Evolutionary conservation across 2,888 invertebrate species (phyloP).

Genomic region (Priocnemis perturbator): DNA sequence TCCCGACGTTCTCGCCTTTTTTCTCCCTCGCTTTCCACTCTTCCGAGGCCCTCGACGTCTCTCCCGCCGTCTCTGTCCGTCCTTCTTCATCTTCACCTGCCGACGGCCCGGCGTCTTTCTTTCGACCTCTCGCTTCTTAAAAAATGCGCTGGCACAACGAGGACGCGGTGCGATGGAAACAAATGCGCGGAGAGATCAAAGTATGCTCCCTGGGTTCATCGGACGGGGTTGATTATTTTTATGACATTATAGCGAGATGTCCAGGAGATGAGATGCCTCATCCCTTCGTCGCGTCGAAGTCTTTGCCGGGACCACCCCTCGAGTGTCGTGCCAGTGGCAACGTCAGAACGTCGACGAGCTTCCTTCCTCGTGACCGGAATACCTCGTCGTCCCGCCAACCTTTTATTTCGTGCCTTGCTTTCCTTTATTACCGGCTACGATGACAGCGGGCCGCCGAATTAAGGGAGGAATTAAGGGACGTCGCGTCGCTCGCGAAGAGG

Average conservation of each 20-base stretch:
- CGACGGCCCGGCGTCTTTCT: neutral
- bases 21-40: slow-evolving; percentile 12
- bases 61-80: slow-evolving; percentile 7
- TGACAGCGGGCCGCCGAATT: slow-evolving; percentile 47
- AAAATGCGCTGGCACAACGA: slow-evolving; percentile 40
- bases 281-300: slow-evolving; percentile 9
- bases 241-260: slow-evolving; percentile 71
- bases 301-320: slow-evolving; percentile 49
- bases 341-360: slow-evolving; percentile 43
- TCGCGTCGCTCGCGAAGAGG: slow-evolving; percentile 29
- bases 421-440: slow-evolving; percentile 48
- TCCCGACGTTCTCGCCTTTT: slow-evolving; percentile 31
- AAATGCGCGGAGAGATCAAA: slow-evolving; percentile 74
- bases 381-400: slow-evolving; percentile 49
- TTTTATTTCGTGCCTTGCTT: slow-evolving; percentile 52
- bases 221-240: slow-evolving; percentile 74
- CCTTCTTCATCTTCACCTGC: neutral
- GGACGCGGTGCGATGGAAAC: slow-evolving; percentile 58
- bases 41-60: neutral
- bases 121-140: slow-evolving; percentile 21
- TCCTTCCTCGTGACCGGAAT: slow-evolving; percentile 72
- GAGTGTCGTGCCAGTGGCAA: slow-evolving; percentile 46
- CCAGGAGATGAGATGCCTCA: slow-evolving; percentile 64
- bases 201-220: slow-evolving; percentile 66
- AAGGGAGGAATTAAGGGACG: slow-evolving; percentile 31